Base-by-base conservation (phyloP, 2,888 invertebrate genomes). In the Graphium colonna region DNA sequence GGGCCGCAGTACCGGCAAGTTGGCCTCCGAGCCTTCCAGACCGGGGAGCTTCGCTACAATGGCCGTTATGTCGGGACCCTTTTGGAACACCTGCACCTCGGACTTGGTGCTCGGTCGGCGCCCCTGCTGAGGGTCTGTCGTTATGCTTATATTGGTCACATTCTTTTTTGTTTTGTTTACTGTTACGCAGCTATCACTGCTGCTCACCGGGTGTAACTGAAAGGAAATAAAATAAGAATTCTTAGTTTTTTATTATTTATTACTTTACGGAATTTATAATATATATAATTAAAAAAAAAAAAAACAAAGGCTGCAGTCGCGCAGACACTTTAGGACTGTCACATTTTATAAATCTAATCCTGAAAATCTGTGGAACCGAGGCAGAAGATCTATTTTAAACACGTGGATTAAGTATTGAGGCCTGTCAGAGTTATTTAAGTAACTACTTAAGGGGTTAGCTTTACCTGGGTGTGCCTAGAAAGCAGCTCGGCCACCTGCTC, bases 41-140 rank as follows among this genome's bases (percentile, higher is more conserved):
- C 92, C 92, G 0, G 93, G 92, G 31, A 93, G 76, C 67, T 92
- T 92, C 1, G 92, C 92, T 0, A 95, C 93, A 15, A 95, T 80
- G 0, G 95, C 93, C 1, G 95, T 95, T 18, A 95, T 94, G 69
- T 95, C 95, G 26, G 94, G 94, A 0, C 95, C 95, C 66, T 95
- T 94, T 76, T 95, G 95, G 71, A 94, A 95, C 43, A 95, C 93
- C 69, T 92, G 83, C 50, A 91, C 88, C 69, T 92, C 91, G 4
- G 87, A 80, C 56, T 91, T 91, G 45, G 90, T 82, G 42, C 86
- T 85, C n/a, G 82, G 78, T 51, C 73, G 70, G 51, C 75, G 75
- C 46, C 71, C 16, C 3, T 18, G 58, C 4, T 71, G 71, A 8
- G 90, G 86, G 57, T 92, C 92, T 7, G 93, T 89, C 9, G 92